These are phyloP conservation scores for Apodemus agrarius DNA, from an alignment of 2,797 vertebrate species.

Conservation along the genomic window DNA sequence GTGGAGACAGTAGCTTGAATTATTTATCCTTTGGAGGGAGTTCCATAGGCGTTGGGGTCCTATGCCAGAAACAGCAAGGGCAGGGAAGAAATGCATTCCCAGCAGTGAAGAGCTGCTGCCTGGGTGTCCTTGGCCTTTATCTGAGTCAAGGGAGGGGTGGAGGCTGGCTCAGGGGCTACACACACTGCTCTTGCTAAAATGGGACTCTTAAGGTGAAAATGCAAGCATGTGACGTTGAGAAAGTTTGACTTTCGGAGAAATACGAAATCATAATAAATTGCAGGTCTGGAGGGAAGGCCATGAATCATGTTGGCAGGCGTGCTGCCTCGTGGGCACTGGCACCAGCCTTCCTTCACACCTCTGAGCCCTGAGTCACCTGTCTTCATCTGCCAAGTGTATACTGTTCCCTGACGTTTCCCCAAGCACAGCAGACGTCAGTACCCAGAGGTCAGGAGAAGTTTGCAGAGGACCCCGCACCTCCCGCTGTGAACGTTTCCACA, in stretches of 20 bases:
- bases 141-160: not conserved
- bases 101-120: not conserved
- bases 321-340: not conserved
- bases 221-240: not conserved
- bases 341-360: not conserved
- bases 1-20: constrained; percentile 6
- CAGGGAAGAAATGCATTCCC: not conserved
- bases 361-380: not conserved
- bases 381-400: not conserved
- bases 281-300: not conserved
- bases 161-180: not conserved
- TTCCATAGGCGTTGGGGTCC: not conserved
- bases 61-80: not conserved
- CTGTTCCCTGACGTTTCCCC: not conserved
- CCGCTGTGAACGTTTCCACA: not conserved
- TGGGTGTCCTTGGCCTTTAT: not conserved
- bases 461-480: not conserved
- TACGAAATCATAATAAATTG: not conserved
- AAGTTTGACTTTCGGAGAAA: constrained; percentile 40
- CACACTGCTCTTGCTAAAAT: not conserved
- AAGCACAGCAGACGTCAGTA: not conserved
- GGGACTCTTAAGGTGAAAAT: not conserved
- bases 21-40: constrained; percentile 31
- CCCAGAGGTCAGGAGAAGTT: not conserved
- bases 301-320: not conserved